These are phyloP conservation scores for Silurus lanzhouensis DNA, from an alignment of 2,797 vertebrate genomes.

Conservation along the genomic window DNA sequence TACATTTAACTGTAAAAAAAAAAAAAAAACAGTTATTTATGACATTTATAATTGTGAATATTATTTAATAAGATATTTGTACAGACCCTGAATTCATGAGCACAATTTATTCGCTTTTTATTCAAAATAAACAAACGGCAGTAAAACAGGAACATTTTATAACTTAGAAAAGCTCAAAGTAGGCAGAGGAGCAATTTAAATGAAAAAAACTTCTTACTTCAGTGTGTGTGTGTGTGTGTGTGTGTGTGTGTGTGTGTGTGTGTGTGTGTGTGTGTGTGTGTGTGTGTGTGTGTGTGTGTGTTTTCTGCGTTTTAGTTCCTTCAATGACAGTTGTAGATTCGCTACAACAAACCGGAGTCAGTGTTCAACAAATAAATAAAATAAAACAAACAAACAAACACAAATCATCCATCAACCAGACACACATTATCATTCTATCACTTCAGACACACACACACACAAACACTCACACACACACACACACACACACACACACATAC, in stretches of 20 bases:
- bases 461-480: not conserved
- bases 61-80: not conserved
- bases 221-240: not conserved
- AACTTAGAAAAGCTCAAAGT: slow-evolving; percentile 11
- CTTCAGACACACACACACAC: not conserved
- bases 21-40: not conserved
- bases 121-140: not conserved
- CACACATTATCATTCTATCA: not conserved
- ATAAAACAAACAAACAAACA: not conserved
- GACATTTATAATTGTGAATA: not conserved
- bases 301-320: slow-evolving; percentile 41
- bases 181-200: not conserved
- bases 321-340: slow-evolving; percentile 50
- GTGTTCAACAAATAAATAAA: slow-evolving; percentile 5
- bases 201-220: not conserved
- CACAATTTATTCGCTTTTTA: slow-evolving; percentile 10
- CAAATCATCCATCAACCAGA: not conserved
- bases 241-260: not conserved
- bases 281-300: not conserved
- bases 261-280: not conserved
- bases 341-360: slow-evolving; percentile 59
- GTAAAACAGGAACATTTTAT: slow-evolving; percentile 4
- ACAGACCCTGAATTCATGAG: not conserved
- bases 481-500: no score
- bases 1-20: no score